phyloP scores from a whole-genome alignment of 2,888 invertebrate species.

The Stenotaenia linearis region DNA sequence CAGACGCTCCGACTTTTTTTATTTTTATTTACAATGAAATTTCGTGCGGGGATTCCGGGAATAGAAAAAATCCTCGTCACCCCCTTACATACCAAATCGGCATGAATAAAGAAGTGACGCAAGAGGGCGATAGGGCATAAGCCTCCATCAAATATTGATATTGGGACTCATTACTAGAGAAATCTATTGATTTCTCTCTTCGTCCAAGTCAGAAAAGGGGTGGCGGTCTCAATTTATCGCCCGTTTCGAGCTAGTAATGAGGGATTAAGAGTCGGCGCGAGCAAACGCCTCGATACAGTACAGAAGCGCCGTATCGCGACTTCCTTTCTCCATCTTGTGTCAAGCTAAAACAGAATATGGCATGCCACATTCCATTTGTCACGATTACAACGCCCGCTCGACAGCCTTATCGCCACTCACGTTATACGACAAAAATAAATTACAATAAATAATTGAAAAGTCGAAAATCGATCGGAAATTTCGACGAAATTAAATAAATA shows the following conservation, averaged over 20 bases:
- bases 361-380: neutral
- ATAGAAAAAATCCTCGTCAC: too few species aligned
- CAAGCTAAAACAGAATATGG: neutral
- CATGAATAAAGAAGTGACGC: neutral
- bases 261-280: neutral
- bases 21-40: neutral
- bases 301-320: neutral
- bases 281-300: neutral
- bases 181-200: neutral
- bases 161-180: neutral
- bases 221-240: neutral
- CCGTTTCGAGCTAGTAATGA: neutral
- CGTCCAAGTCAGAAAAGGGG: neutral
- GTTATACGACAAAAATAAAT: neutral
- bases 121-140: neutral
- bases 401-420: neutral
- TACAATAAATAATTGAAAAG: neutral
- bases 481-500: neutral
- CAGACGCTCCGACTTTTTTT: neutral
- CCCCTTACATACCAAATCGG: neutral
- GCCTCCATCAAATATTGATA: neutral
- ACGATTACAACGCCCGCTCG: neutral
- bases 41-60: too few species aligned
- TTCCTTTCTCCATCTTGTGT: neutral
- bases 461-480: neutral